These are phyloP conservation scores for Potorous gilbertii DNA, from an alignment of 2,797 vertebrate species.

Conservation along the genomic window DNA sequence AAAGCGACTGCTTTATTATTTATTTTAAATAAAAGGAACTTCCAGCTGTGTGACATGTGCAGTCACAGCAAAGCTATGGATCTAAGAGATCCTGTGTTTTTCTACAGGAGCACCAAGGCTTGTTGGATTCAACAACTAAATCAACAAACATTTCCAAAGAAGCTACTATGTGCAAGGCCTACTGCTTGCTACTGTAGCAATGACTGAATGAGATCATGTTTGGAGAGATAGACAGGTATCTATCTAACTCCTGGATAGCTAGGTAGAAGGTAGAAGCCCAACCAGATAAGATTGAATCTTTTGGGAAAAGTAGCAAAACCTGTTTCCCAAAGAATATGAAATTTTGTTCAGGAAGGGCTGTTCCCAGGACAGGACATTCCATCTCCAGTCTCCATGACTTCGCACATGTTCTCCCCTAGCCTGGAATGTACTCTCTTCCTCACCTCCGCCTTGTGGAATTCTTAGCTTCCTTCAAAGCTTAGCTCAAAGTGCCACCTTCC, in stretches of 20 bases:
- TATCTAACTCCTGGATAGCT: neutral
- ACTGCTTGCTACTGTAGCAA: neutral
- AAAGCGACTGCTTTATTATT: conserved; percentile 21
- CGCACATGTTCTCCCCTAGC: neutral
- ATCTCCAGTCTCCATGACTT: neutral
- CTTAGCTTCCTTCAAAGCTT: neutral
- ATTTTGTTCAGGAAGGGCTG: neutral
- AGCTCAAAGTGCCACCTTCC: neutral
- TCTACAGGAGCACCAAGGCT: neutral
- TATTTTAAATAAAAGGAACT: conserved; percentile 42
- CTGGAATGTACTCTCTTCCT: neutral
- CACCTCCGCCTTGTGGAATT: neutral
- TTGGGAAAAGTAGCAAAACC: neutral
- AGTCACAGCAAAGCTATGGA: conserved; percentile 27
- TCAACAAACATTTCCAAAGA: neutral
- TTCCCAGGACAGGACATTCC: neutral
- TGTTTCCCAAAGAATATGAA: neutral
- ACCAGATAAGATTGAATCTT: neutral
- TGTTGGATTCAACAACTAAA: neutral
- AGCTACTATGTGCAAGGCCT: neutral
- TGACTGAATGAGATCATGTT: neutral
- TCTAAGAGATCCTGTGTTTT: neutral
- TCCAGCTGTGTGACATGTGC: conserved; percentile 9
- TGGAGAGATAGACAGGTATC: neutral
- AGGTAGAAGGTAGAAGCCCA: neutral